phyloP scores from a whole-genome alignment of 1,140 invertebrate genomes.

The Philotrypesis tridentata region DNA sequence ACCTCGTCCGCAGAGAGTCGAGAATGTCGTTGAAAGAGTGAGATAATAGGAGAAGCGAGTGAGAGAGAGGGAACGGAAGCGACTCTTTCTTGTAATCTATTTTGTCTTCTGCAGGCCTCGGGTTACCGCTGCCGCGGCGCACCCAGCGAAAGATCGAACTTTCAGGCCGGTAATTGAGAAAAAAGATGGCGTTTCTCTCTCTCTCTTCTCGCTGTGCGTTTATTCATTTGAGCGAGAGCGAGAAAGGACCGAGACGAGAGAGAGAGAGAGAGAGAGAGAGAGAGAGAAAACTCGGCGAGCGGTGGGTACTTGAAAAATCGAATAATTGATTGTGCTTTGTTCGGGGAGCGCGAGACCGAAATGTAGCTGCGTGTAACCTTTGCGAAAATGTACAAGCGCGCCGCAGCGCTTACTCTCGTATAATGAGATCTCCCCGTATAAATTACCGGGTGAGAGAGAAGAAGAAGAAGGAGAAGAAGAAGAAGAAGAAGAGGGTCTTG shows the following conservation, averaged over 20 bases:
- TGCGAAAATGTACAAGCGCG: neutral
- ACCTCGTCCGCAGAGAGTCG: slow-evolving; percentile 3
- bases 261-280: neutral
- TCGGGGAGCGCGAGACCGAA: neutral
- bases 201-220: neutral
- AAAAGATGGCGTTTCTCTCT: slow-evolving; percentile 43
- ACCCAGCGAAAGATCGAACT: slow-evolving; percentile 32
- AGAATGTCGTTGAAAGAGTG: slow-evolving; percentile 44
- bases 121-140: slow-evolving; percentile 2
- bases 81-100: slow-evolving; percentile 56
- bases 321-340: slow-evolving; percentile 32
- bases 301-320: slow-evolving; percentile 16
- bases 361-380: slow-evolving; percentile 9
- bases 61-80: slow-evolving; percentile 26
- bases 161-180: slow-evolving; percentile 44
- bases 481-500: neutral
- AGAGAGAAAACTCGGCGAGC: neutral
- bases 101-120: slow-evolving; percentile 56
- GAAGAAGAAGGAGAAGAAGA: too few relatives aligned
- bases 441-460: neutral
- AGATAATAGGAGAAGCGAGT: slow-evolving; percentile 45
- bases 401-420: neutral
- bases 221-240: neutral
- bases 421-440: slow-evolving; percentile 31
- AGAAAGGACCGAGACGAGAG: neutral